phyloP scores from a whole-genome alignment of 2,888 invertebrate genomes.

The Polyommatus iphigenia region DNA sequence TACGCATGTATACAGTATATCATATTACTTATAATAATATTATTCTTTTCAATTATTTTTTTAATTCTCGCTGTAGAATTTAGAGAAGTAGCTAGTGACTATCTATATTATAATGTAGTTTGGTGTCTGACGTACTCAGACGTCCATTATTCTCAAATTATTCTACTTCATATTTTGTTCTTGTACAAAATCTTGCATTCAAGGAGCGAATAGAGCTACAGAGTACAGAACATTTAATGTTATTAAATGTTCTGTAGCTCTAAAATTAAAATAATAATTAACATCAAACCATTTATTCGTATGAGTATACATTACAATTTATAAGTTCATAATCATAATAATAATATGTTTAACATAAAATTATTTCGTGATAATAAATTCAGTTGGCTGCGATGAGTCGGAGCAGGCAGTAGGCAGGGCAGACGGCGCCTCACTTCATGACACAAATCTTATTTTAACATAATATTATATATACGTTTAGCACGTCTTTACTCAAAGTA shows the following conservation, averaged over 20 bases:
- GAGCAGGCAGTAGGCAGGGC: not conserved
- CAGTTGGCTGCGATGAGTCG: not conserved
- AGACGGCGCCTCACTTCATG: not conserved
- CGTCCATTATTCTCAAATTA: no score
- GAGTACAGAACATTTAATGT: not conserved
- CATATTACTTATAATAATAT: no score
- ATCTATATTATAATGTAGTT: no score
- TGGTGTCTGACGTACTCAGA: no score
- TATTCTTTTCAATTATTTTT: no score
- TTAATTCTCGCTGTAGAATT: no score
- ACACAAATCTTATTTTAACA: not conserved
- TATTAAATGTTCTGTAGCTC: not conserved
- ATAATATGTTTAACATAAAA: constrained; percentile 10
- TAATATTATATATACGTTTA: not conserved
- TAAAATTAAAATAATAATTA: constrained; percentile 18
- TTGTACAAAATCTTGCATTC: no score
- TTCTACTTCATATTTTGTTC: no score
- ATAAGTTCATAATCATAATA: not conserved
- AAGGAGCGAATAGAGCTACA: no score
- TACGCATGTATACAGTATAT: no score
- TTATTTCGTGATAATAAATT: constrained; percentile 29
- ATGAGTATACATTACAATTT: not conserved
- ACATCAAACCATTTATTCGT: constrained; percentile 36
- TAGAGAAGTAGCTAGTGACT: no score
- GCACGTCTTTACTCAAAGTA: not conserved